Percentiles rank a stretch among this genome's conserved stretches.
These are phyloP conservation scores for Schlechtendalia chinensis DNA, from an alignment of 1,140 invertebrate species.

Conservation along the genomic window DNA sequence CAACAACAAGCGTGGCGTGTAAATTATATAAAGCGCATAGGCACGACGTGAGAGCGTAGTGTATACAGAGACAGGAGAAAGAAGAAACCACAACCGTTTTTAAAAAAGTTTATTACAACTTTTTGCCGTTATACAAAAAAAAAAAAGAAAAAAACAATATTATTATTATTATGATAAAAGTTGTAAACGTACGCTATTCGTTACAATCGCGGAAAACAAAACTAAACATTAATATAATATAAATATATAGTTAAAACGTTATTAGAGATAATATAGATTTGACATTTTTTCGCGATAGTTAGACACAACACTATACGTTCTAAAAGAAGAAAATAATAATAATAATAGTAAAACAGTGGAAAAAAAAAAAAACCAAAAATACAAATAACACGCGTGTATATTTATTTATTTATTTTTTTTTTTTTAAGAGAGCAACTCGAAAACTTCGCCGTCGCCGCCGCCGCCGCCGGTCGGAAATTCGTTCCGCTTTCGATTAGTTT, in stretches of 20 bases:
- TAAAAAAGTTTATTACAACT: constrained; percentile 47
- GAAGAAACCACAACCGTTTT: constrained; percentile 48
- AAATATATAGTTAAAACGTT: constrained; percentile 23
- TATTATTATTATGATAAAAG: constrained; percentile 7
- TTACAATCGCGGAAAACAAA: constrained; percentile 29
- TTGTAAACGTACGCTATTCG: constrained; percentile 35
- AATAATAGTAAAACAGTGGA: constrained; percentile 1
- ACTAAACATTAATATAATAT: constrained; percentile 31
- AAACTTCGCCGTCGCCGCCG: too few species aligned
- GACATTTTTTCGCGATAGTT: constrained; percentile 28
- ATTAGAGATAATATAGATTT: constrained; percentile 26
- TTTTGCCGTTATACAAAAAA: constrained; percentile 14
- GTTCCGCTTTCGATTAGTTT: background rate
- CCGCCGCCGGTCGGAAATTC: constrained; percentile 6
- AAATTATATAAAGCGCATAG: background rate
- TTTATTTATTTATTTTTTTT: too few species aligned
- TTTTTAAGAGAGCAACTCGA: background rate
- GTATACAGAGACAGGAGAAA: constrained; percentile 33
- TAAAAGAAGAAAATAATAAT: constrained; percentile 8
- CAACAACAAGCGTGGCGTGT: constrained; percentile 18
- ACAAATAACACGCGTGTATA: background rate
- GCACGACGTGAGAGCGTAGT: background rate
- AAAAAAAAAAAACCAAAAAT: background rate
- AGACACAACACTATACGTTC: constrained; percentile 39
- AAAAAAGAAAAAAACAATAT: constrained; percentile 42